These are phyloP conservation scores for Cygnus atratus DNA, from an alignment of 2,113 vertebrate species.

Conservation along the genomic window DNA sequence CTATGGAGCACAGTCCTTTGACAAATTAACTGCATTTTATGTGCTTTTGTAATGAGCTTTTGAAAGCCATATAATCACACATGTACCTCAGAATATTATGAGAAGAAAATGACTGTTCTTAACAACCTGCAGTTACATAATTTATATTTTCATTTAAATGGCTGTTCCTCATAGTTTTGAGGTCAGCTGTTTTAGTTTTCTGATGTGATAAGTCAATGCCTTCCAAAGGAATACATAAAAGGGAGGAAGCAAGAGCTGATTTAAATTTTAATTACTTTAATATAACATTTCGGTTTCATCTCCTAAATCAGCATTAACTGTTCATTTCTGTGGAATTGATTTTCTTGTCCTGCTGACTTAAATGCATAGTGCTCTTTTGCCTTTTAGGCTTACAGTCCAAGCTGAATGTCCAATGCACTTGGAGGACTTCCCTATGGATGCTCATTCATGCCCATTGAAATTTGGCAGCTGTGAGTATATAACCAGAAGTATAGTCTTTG, in stretches of 20 bases:
- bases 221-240: constrained; percentile 41
- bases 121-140: neutral
- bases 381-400: constrained; percentile 95
- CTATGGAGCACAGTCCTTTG: neutral
- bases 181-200: constrained; percentile 24
- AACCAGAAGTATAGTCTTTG: neutral
- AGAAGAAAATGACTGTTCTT: constrained; percentile 5
- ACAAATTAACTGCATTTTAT: neutral
- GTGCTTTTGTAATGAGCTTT: neutral
- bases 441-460: constrained; percentile 96
- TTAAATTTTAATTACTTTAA: constrained; percentile 51
- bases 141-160: constrained; percentile 20
- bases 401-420: constrained; percentile 99
- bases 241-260: constrained; percentile 1
- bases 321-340: constrained; percentile 35
- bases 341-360: constrained; percentile 57
- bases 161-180: constrained; percentile 9
- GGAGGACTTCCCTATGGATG: constrained; percentile 99
- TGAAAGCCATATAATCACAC: neutral
- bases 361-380: constrained; percentile 54
- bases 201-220: constrained; percentile 14
- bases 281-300: constrained; percentile 10
- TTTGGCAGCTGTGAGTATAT: constrained; percentile 98
- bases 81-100: neutral
- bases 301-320: neutral